phyloP scores from a whole-genome alignment of 2,113 vertebrate genomes.

The western clawed frog (Xenopus tropicalis) region UCB_Xtro_10.0 CM004451.2:73887501-73888000 shows the following conservation, averaged over 20 bases:
- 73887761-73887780: neutral
- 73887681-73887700: slow-evolving; percentile 61
- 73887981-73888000: slow-evolving; percentile 1
- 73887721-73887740: neutral
- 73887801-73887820: neutral
- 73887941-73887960: neutral
- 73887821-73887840: neutral
- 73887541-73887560: neutral
- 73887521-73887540: neutral
- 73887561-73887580: slow-evolving; percentile 37
- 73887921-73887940: neutral
- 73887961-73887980: neutral
- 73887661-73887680: slow-evolving; percentile 61
- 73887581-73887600: neutral
- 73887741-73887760: neutral
- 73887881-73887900: neutral
- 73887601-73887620: slow-evolving; percentile 50
- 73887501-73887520: neutral
- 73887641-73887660: slow-evolving; percentile 59
- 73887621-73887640: slow-evolving; percentile 60
- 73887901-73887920: neutral
- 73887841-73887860: neutral
- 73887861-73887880: neutral
- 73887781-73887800: no score
- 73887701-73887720: slow-evolving; percentile 47